A percentile compares a stretch with the other conserved stretches of the same genome.
Conservation (phyloP, 2,113 vertebrate genomes). For the Pogona vitticeps region DNA sequence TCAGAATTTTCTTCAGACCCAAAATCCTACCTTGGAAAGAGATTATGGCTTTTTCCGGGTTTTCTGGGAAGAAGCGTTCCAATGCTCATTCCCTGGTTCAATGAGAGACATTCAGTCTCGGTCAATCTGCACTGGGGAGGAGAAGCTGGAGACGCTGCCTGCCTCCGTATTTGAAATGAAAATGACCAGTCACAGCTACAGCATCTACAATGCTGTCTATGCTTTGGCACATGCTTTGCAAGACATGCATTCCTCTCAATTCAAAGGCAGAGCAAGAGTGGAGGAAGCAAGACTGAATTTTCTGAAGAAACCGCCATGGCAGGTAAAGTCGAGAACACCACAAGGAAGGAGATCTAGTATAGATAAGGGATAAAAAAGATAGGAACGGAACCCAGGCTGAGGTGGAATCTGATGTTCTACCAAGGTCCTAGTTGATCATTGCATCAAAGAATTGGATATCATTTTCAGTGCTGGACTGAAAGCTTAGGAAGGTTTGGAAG, state of each 20-base stretch:
- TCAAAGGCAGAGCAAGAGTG: background rate
- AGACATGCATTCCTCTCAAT: background rate
- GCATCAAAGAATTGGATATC: too few relatives aligned
- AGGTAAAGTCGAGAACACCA: background rate
- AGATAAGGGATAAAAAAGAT: too few relatives aligned
- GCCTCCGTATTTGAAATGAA: background rate
- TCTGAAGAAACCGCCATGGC: background rate
- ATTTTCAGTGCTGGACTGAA: too few relatives aligned
- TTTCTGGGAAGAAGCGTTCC: background rate
- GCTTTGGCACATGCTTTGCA: background rate
- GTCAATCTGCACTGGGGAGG: background rate
- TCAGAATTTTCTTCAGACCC: background rate
- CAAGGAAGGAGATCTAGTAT: background rate
- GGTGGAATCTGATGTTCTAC: too few relatives aligned
- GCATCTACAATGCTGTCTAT: background rate
- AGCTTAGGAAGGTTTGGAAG: too few relatives aligned
- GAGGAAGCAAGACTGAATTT: background rate
- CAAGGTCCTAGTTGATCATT: too few relatives aligned
- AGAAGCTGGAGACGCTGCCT: background rate
- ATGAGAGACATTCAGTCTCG: background rate
- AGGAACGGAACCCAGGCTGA: too few relatives aligned
- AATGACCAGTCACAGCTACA: background rate
- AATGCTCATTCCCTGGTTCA: background rate
- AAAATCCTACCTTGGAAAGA: background rate
- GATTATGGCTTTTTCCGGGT: background rate